These are phyloP conservation scores for Holcopasites calliopsidis DNA, from an alignment of 1,140 invertebrate species.

Conservation along the genomic window DNA sequence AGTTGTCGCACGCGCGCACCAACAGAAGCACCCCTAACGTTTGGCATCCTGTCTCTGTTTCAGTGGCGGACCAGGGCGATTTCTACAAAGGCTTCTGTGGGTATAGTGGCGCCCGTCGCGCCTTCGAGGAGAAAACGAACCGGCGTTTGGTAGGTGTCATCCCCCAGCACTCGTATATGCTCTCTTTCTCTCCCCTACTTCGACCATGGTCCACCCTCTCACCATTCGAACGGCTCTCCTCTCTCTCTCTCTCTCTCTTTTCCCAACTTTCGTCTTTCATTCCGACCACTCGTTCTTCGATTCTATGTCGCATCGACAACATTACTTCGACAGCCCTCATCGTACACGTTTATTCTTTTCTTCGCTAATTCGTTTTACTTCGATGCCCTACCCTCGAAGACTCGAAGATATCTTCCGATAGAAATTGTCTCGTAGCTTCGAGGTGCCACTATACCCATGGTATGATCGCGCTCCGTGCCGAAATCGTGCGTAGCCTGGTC, in stretches of 20 bases:
- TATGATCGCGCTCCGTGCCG: conserved; percentile 63
- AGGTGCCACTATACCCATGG: conserved; percentile 79
- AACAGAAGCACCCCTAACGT: conserved; percentile 77
- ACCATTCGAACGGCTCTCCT: neutral
- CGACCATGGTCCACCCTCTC: too few species aligned
- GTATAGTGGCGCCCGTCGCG: conserved; percentile 81
- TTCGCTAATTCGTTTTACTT: neutral
- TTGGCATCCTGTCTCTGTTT: conserved; percentile 85
- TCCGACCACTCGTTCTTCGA: neutral
- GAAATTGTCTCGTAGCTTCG: conserved; percentile 64
- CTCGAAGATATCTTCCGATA: conserved; percentile 6
- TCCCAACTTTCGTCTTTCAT: neutral
- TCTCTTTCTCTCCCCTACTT: conserved; percentile 34
- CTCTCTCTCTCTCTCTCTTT: neutral
- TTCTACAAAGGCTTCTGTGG: conserved; percentile 89
- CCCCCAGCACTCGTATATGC: conserved; percentile 52
- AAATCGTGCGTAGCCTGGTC: conserved; percentile 64
- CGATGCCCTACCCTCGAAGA: neutral
- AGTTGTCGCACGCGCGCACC: neutral
- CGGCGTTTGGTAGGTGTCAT: conserved; percentile 85
- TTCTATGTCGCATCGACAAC: neutral
- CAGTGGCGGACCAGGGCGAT: conserved; percentile 91
- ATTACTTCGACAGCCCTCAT: neutral
- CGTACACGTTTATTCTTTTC: neutral
- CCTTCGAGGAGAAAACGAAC: conserved; percentile 83